A percentile compares a stretch with the other conserved stretches of the same genome.
These are phyloP conservation scores for Tylochromis polylepis DNA, from an alignment of 2,113 vertebrate genomes.

Conservation along the genomic window DNA sequence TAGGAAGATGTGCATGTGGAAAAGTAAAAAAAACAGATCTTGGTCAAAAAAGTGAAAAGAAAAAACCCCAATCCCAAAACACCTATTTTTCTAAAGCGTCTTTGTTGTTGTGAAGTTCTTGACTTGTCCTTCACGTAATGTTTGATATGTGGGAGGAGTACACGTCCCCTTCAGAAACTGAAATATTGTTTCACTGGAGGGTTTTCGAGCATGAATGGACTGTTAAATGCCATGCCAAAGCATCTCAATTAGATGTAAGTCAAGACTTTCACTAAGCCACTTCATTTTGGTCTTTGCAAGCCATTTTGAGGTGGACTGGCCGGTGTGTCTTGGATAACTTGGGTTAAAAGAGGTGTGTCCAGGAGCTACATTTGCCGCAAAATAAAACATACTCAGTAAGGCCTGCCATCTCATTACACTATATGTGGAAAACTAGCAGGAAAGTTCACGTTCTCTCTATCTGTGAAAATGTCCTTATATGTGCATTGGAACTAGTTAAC, in stretches of 20 bases:
- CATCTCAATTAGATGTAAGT: not conserved
- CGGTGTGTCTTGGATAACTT: not conserved
- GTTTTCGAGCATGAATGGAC: not conserved
- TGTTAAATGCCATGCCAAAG: not conserved
- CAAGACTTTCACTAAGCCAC: too few species aligned
- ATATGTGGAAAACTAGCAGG: too few species aligned
- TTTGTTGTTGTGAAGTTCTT: conserved; percentile 4
- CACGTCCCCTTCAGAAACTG: conserved; percentile 3
- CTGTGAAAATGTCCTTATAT: too few species aligned
- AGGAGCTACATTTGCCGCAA: not conserved
- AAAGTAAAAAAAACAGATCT: not conserved
- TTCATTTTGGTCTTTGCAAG: not conserved
- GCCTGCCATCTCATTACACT: not conserved
- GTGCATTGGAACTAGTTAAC: not conserved
- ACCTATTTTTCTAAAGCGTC: conserved; percentile 1
- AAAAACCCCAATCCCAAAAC: too few species aligned
- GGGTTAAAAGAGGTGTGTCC: not conserved
- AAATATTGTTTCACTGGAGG: not conserved
- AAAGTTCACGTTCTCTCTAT: too few species aligned
- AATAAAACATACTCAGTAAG: not conserved
- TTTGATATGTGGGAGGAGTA: not conserved
- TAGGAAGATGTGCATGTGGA: not conserved
- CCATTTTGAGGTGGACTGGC: not conserved
- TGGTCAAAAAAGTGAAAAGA: conserved; percentile 1
- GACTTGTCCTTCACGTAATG: conserved; percentile 4